phyloP scores from a whole-genome alignment of 37 sponge, comb jelly and placozoan species.

The Chondrilla cf. caribensis region DNA sequence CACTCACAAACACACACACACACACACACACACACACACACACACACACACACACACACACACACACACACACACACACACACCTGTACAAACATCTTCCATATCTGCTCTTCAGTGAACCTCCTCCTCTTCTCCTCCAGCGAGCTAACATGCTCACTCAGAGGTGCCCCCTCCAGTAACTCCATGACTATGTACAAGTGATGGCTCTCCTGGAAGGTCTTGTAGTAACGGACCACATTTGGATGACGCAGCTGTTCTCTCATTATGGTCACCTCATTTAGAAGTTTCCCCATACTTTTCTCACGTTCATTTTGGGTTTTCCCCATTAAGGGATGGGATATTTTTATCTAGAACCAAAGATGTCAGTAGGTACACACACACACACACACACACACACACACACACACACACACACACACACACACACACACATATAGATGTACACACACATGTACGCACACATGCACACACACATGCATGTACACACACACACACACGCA shows the following conservation, averaged over 20 bases:
- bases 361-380: too few relatives aligned
- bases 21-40: too few relatives aligned
- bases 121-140: constrained; percentile 70
- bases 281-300: constrained; percentile 53
- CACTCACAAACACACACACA: too few relatives aligned
- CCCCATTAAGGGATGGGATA: constrained; percentile 63
- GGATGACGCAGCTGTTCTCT: constrained; percentile 75
- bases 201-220: constrained; percentile 68
- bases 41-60: neutral
- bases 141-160: constrained; percentile 72
- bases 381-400: too few relatives aligned
- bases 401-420: too few relatives aligned
- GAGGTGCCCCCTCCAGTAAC: constrained; percentile 82
- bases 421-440: too few relatives aligned
- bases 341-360: constrained; percentile 34
- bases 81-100: constrained; percentile 76
- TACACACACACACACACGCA: too few relatives aligned
- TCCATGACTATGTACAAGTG: constrained; percentile 93
- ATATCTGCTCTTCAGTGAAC: constrained; percentile 79
- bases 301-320: constrained; percentile 53
- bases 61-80: neutral
- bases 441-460: too few relatives aligned
- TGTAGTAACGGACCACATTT: constrained; percentile 76
- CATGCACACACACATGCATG: too few relatives aligned
- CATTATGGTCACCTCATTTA: constrained; percentile 82